A percentile compares a stretch with the other conserved stretches of the same genome.
These are phyloP conservation scores for Bombus consobrinus DNA, from an alignment of 1,140 invertebrate species.

Conservation along the genomic window DNA sequence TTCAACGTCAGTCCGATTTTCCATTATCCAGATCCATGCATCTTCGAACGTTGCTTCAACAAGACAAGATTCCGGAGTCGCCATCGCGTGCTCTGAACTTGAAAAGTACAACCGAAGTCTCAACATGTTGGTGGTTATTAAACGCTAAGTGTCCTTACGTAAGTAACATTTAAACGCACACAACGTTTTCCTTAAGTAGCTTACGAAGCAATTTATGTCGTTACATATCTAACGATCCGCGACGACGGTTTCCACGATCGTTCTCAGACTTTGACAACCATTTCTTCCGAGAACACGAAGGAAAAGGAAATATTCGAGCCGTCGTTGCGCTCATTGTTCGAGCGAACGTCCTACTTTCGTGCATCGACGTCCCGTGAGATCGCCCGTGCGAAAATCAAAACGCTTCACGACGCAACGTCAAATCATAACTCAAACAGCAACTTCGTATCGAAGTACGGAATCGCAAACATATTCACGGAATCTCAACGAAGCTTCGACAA, in stretches of 20 bases:
- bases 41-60: neutral
- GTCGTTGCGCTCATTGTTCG: constrained; percentile 29
- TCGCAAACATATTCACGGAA: neutral
- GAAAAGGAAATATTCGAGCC: neutral
- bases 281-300: neutral
- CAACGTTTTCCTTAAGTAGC: constrained; percentile 43
- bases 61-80: neutral
- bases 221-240: constrained; percentile 1
- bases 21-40: neutral
- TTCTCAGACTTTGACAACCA: neutral
- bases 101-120: constrained; percentile 47
- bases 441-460: neutral
- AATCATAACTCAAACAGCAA: neutral
- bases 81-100: constrained; percentile 2
- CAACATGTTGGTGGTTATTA: constrained; percentile 21
- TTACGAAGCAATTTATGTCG: constrained; percentile 26
- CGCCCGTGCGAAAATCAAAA: neutral
- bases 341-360: neutral
- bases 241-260: neutral
- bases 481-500: neutral
- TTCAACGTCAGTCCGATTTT: neutral
- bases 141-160: constrained; percentile 54
- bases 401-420: neutral
- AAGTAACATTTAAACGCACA: constrained; percentile 53
- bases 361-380: neutral